phyloP scores from a whole-genome alignment of 2,113 vertebrate genomes.

The Pseudois nayaur region DNA sequence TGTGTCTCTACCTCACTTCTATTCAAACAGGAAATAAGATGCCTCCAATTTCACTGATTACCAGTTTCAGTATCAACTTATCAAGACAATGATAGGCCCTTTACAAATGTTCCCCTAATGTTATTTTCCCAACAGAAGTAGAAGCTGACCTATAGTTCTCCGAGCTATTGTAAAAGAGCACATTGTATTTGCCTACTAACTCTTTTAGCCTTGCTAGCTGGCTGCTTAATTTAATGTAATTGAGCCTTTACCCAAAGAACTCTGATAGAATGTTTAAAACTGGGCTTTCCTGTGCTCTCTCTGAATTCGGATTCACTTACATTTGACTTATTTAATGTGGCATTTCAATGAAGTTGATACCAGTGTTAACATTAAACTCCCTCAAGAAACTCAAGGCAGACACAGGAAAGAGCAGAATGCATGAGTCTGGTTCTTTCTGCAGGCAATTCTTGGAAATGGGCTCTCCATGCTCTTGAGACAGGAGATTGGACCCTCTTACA shows the following conservation, averaged over 20 bases:
- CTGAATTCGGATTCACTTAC: constrained; percentile 65
- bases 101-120: constrained; percentile 76
- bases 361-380: constrained; percentile 41
- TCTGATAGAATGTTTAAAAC: constrained; percentile 59
- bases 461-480: not conserved
- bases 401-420: constrained; percentile 11
- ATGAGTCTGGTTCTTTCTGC: not conserved
- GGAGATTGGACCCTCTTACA: constrained; percentile 10
- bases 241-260: constrained; percentile 61
- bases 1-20: constrained; percentile 66
- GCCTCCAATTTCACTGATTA: constrained; percentile 79
- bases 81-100: constrained; percentile 76
- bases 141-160: constrained; percentile 68
- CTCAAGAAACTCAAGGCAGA: not conserved
- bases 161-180: constrained; percentile 61
- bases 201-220: constrained; percentile 62
- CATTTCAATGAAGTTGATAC: constrained; percentile 53
- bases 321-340: constrained; percentile 46
- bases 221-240: constrained; percentile 76
- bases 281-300: constrained; percentile 35
- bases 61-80: constrained; percentile 79
- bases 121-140: constrained; percentile 80
- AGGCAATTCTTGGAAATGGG: not conserved
- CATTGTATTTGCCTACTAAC: constrained; percentile 65
- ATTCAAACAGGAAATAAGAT: constrained; percentile 78